Percentiles rank a stretch among this genome's conserved stretches.
phyloP scores from a whole-genome alignment of 2,888 invertebrate species.

The Ochropacha duplaris region DNA sequence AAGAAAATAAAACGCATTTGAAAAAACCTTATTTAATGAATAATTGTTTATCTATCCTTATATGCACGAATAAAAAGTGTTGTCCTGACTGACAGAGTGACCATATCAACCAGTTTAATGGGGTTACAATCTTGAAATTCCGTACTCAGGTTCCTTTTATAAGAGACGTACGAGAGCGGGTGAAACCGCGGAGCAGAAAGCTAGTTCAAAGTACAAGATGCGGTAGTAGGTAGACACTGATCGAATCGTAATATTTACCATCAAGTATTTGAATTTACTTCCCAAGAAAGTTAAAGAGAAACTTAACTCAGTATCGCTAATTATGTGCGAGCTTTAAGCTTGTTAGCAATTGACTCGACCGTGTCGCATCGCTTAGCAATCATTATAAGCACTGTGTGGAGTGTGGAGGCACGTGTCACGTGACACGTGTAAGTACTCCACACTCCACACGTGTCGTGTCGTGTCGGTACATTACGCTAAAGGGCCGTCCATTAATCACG shows the following conservation, averaged over 20 bases:
- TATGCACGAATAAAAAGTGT: too few relatives aligned
- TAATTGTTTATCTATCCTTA: too few relatives aligned
- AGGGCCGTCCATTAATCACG: too few relatives aligned
- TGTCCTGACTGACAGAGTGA: too few relatives aligned
- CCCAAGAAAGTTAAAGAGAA: neutral
- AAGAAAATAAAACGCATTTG: too few relatives aligned
- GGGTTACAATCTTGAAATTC: too few relatives aligned
- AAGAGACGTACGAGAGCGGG: too few relatives aligned
- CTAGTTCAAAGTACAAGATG: neutral
- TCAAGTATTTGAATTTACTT: neutral
- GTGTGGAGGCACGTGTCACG: too few relatives aligned
- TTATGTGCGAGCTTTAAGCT: neutral
- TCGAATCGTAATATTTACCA: neutral
- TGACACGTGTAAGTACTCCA: neutral
- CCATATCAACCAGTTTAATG: too few relatives aligned
- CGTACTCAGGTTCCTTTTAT: too few relatives aligned
- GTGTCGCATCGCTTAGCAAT: slow-evolving; percentile 1
- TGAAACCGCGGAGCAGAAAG: too few relatives aligned
- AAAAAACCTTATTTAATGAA: too few relatives aligned
- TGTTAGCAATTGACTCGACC: neutral
- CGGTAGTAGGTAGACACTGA: neutral
- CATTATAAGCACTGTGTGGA: neutral
- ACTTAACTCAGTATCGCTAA: neutral
- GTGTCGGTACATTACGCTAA: slow-evolving; percentile 1
- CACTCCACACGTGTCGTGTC: slow-evolving; percentile 3